phyloP scores from a whole-genome alignment of 2,888 invertebrate genomes.

The Siphlonurus alternatus region DNA sequence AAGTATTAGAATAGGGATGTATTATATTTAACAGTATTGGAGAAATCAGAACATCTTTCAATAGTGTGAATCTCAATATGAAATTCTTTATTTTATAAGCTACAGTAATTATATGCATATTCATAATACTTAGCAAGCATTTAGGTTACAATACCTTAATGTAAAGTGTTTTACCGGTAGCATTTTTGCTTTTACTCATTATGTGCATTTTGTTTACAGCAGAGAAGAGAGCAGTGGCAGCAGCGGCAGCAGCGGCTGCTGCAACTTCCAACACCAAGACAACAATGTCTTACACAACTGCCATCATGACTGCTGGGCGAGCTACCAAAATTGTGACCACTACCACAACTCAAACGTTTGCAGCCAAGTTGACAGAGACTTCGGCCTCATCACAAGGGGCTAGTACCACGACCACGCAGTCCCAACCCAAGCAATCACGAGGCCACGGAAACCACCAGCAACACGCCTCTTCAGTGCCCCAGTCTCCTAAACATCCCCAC shows the following conservation, averaged over 20 bases:
- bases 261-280: constrained; percentile 34
- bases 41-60: too few relatives aligned
- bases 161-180: too few relatives aligned
- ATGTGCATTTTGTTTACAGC: constrained; percentile 20
- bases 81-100: too few relatives aligned
- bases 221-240: constrained; percentile 28
- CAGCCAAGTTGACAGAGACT: constrained; percentile 50
- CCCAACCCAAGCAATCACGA: constrained; percentile 19
- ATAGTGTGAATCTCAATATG: too few relatives aligned
- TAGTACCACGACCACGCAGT: constrained; percentile 14
- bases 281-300: constrained; percentile 38
- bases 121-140: too few relatives aligned
- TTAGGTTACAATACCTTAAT: too few relatives aligned
- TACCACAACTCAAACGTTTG: constrained; percentile 50
- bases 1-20: too few relatives aligned
- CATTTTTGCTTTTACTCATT: too few relatives aligned
- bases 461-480: not conserved
- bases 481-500: constrained; percentile 6
- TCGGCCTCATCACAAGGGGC: constrained; percentile 18
- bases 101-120: too few relatives aligned
- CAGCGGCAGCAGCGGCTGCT: constrained; percentile 24
- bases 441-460: not conserved
- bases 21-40: too few relatives aligned
- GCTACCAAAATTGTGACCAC: constrained; percentile 27
- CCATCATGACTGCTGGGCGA: constrained; percentile 35